A percentile compares a stretch with the other conserved stretches of the same genome.
These are phyloP conservation scores for Caloenas nicobarica DNA, from an alignment of 2,113 vertebrate species.

Conservation along the genomic window DNA sequence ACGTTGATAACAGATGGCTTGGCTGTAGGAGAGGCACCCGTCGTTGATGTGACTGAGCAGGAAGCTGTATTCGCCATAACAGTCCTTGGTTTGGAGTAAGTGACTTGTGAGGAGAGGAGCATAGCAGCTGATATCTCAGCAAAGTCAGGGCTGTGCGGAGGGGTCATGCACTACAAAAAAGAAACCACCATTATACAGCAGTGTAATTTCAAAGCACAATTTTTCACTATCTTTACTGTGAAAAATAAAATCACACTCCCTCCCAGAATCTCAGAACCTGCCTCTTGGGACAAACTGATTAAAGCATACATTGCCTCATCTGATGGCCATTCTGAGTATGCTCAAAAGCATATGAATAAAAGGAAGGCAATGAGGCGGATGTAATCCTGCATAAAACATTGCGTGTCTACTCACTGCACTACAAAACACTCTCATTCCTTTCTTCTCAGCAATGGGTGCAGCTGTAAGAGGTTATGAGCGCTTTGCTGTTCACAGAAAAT, in stretches of 20 bases:
- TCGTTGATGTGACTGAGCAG: constrained; percentile 39
- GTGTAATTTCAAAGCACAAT: not conserved
- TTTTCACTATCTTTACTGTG: not conserved
- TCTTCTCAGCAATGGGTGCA: not conserved
- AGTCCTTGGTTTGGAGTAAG: constrained; percentile 69
- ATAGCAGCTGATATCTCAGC: constrained; percentile 75
- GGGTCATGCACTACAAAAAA: constrained; percentile 91
- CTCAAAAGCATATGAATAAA: not conserved
- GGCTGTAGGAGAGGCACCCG: not conserved
- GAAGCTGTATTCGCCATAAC: constrained; percentile 32
- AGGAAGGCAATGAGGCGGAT: not conserved
- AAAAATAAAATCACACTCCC: not conserved
- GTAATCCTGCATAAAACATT: not conserved
- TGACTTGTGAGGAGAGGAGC: constrained; percentile 69
- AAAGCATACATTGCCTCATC: not conserved
- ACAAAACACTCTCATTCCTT: not conserved
- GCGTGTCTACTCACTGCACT: not conserved
- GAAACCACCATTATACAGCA: not conserved
- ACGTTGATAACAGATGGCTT: not conserved
- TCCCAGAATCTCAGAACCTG: not conserved
- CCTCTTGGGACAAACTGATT: not conserved
- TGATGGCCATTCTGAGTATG: not conserved
- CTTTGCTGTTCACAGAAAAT: not conserved
- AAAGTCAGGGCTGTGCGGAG: constrained; percentile 93
- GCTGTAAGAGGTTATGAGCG: not conserved